A percentile compares a stretch with the other conserved stretches of the same genome.
phyloP scores from a whole-genome alignment of 2,888 invertebrate species.

The Eupithecia insigniata region DNA sequence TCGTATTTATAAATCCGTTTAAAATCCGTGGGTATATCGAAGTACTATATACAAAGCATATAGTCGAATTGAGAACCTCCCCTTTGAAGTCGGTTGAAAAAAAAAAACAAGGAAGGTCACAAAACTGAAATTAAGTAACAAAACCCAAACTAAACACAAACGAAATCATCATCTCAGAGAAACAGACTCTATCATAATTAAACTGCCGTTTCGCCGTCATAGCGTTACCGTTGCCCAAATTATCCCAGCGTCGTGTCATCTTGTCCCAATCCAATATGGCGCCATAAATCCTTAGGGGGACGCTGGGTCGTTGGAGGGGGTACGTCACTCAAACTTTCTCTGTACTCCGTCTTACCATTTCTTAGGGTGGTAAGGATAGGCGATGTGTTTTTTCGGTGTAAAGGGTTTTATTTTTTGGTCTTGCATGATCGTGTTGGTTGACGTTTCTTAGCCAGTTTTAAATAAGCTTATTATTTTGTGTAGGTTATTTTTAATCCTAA shows the following conservation, averaged over 20 bases:
- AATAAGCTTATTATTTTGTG: background rate
- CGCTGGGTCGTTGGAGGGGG: slow-evolving; percentile 67
- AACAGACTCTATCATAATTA: slow-evolving; percentile 80
- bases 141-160: slow-evolving; percentile 7
- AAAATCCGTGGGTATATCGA: no score
- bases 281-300: slow-evolving; percentile 81
- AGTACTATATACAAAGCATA: no score
- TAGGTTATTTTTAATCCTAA: background rate
- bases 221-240: slow-evolving; percentile 82
- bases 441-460: background rate
- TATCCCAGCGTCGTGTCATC: slow-evolving; percentile 84
- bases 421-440: slow-evolving; percentile 21
- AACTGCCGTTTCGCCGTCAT: slow-evolving; percentile 82
- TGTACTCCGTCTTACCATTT: slow-evolving; percentile 82
- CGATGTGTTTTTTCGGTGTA: slow-evolving; percentile 56
- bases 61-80: no score
- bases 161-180: slow-evolving; percentile 39
- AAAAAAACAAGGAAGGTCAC: background rate
- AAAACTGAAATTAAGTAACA: background rate
- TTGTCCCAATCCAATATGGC: slow-evolving; percentile 85
- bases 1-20: no score
- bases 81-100: no score
- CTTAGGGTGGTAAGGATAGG: slow-evolving; percentile 78
- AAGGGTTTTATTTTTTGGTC: slow-evolving; percentile 36
- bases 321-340: slow-evolving; percentile 85